Evolutionary conservation across 2,888 invertebrate species (phyloP).

Genomic region (Melitaea athalia): DNA sequence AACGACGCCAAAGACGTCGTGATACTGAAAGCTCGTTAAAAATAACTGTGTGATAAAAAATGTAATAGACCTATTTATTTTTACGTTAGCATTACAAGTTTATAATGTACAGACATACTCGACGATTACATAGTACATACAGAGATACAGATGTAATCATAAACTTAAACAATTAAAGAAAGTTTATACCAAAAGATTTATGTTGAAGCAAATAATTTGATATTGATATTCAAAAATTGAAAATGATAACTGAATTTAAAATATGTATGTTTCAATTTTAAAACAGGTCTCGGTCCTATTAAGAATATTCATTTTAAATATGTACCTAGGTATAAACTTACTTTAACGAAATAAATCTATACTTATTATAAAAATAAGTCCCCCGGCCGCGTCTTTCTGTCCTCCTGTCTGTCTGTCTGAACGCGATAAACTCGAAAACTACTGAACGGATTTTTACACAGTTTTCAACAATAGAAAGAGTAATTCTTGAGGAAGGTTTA

Average conservation of each 20-base stretch:
- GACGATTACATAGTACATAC: neutral
- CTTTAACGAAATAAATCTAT: neutral
- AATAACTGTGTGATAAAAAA: slow-evolving; percentile 28
- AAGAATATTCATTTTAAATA: neutral
- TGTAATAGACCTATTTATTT: slow-evolving; percentile 12
- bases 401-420: no score
- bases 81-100: slow-evolving; percentile 8
- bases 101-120: neutral
- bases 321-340: neutral
- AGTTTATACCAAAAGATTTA: no score
- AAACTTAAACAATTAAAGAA: neutral
- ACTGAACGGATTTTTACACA: no score
- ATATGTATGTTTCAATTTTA: neutral
- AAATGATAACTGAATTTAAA: neutral
- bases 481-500: no score
- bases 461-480: no score
- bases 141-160: neutral
- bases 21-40: slow-evolving; percentile 32
- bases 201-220: no score
- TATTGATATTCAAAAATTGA: neutral
- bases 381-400: no score
- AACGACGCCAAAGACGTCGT: slow-evolving; percentile 23
- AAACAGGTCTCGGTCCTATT: neutral
- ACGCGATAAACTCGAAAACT: no score
- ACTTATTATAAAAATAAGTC: no score